Evolutionary conservation across 2,888 invertebrate genomes (phyloP).

Genomic region (Tridacna gigas): DNA sequence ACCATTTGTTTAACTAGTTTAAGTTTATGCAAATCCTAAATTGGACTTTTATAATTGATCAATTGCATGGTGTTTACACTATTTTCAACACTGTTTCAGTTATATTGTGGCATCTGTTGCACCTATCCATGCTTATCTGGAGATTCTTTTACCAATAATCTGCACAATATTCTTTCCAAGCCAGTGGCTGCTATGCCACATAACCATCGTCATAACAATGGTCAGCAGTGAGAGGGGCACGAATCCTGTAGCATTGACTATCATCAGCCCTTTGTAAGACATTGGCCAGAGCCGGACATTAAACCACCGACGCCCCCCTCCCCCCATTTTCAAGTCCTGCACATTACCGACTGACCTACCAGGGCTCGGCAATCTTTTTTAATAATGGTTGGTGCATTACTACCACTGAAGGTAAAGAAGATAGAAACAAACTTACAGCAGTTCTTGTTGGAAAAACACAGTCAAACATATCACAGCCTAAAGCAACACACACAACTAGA

Average conservation of each 20-base stretch:
- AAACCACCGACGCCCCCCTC: neutral
- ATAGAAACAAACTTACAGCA: slow-evolving; percentile 89
- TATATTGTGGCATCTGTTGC: too few relatives aligned
- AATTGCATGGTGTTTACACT: too few relatives aligned
- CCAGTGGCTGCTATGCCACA: neutral
- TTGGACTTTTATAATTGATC: too few relatives aligned
- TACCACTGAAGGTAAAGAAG: too few relatives aligned
- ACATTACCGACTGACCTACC: neutral
- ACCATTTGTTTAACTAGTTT: too few relatives aligned
- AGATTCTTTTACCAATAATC: neutral
- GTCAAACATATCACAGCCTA: slow-evolving; percentile 99
- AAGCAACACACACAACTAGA: slow-evolving; percentile 96
- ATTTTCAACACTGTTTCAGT: too few relatives aligned
- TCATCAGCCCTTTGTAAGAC: neutral
- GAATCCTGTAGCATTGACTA: neutral
- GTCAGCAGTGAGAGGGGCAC: too few relatives aligned
- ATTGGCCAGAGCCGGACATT: neutral
- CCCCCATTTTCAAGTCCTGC: neutral
- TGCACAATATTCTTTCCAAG: neutral
- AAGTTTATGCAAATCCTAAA: too few relatives aligned
- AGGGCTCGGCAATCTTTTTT: too few relatives aligned
- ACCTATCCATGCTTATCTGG: too few relatives aligned
- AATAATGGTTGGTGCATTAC: too few relatives aligned
- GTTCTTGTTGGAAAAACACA: slow-evolving; percentile 97
- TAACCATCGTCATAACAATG: neutral